These are phyloP conservation scores for Sussaba pulchella DNA, from an alignment of 2,888 invertebrate species.

Conservation along the genomic window DNA sequence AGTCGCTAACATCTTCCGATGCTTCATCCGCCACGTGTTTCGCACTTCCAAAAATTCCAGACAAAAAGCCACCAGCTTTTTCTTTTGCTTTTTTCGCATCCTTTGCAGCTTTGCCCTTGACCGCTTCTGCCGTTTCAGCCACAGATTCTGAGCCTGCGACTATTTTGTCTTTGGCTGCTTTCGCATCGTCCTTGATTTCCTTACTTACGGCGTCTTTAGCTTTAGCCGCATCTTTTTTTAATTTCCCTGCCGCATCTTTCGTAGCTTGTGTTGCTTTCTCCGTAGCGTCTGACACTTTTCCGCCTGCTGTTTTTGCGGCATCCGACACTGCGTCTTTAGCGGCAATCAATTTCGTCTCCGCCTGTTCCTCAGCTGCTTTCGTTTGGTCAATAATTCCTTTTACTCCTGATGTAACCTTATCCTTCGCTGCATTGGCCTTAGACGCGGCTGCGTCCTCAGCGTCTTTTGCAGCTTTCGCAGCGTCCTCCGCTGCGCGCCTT, in stretches of 20 bases:
- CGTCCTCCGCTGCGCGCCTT: conserved; percentile 63
- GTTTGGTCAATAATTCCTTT: conserved; percentile 83
- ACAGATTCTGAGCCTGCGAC: conserved; percentile 54
- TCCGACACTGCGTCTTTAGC: conserved; percentile 30
- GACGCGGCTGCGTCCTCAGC: conserved; percentile 49
- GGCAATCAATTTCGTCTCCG: conserved; percentile 70
- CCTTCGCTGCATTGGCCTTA: too few relatives aligned
- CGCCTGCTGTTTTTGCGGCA: conserved; percentile 51
- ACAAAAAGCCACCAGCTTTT: conserved; percentile 69
- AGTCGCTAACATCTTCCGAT: conserved; percentile 68
- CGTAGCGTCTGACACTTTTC: conserved; percentile 28
- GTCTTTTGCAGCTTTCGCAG: conserved; percentile 68
- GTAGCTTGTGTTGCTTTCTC: conserved; percentile 33
- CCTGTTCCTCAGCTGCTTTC: conserved; percentile 74
- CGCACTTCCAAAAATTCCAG: conserved; percentile 69
- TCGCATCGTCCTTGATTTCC: conserved; percentile 66
- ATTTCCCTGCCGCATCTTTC: conserved; percentile 20
- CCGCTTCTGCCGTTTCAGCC: conserved; percentile 28
- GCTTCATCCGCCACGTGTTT: conserved; percentile 83
- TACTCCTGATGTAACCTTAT: too few relatives aligned
- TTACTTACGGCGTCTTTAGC: conserved; percentile 61
- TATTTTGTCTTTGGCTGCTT: conserved; percentile 65
- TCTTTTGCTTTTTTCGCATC: conserved; percentile 69
- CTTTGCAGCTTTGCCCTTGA: conserved; percentile 64
- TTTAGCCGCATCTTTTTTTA: conserved; percentile 17